Evolutionary conservation across 53 echinoderm and acorn worm genomes (phyloP).

Genomic region (Patiria pectinifera): DNA sequence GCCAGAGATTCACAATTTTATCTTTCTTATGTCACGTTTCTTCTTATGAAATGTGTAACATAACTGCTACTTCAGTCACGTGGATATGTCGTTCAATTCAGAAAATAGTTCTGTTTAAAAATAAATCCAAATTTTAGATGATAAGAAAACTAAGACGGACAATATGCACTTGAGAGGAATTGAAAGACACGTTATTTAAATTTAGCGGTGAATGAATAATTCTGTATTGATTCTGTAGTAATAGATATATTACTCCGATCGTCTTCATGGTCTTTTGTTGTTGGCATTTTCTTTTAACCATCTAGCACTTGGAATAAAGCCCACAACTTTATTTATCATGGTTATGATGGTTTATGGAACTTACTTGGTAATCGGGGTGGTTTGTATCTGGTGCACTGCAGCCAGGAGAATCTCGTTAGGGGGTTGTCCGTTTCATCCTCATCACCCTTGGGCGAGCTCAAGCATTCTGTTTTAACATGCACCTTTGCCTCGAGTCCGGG

Average conservation of each 20-base stretch:
- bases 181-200: no score
- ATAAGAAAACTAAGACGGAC: no score
- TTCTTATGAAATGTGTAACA: neutral
- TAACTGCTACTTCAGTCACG: no score
- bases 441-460: constrained; percentile 50
- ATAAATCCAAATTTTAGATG: no score
- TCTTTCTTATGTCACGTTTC: neutral
- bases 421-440: constrained; percentile 82
- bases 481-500: neutral
- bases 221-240: no score
- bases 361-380: constrained; percentile 95
- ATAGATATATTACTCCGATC: neutral
- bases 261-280: neutral
- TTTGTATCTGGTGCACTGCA: constrained; percentile 95
- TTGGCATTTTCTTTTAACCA: neutral
- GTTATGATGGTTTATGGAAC: neutral
- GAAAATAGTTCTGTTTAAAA: no score
- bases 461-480: constrained; percentile 51
- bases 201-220: no score
- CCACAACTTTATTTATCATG: neutral
- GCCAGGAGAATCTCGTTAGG: constrained; percentile 91
- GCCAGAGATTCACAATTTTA: no score
- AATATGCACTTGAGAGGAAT: no score
- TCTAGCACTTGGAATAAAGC: neutral
- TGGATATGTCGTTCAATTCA: no score